Evolutionary conservation across 2,113 vertebrate genomes (phyloP), one percentile per base, ranked within the genome.

Genomic region (Petroica traversi): DNA sequence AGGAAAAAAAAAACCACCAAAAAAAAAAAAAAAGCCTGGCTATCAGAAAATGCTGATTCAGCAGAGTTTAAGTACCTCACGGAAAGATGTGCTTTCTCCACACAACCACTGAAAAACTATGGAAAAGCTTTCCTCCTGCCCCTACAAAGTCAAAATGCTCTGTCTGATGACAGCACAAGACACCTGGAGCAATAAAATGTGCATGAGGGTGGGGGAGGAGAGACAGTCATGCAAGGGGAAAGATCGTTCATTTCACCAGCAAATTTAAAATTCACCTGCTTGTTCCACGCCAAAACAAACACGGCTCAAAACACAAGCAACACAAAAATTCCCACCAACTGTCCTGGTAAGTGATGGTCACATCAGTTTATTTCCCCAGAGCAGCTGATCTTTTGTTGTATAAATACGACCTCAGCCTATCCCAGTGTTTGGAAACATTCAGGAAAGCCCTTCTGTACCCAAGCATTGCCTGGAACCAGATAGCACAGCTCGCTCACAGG

Each of bases 201-300:
- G 17, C 2, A 18, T 6, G 0, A 0, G 8, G 6, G 4, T 2
- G 9, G 6, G 0, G 0, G 4, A 13, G 12, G 12, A 4, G 14
- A 8, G 11, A 40, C 3, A 52, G 31, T 61, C 24, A 45, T 48
- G 10, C 5, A 5, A 24, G 5, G 8, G 20, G 17, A 26, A 83
- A 28, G 8, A 36, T 2, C 31, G 12, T 40, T 36, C 14, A 63
- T 33, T 80, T 61, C 59, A 17, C 18, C 54, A 34, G 33, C 33
- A 49, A 36, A 36, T 26, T 71, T 28, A 46, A 80, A 57, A 34
- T 38, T 40, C 20, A 63, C 5, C 24, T 24, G 5, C 8, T 71
- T 14, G 0, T 72, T 63, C 11, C 12, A 49, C 15, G 5, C 5
- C 33, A 38, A 85, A 87, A 10, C 3, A 64, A 68, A 85, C 61